A percentile compares a stretch with the other conserved stretches of the same genome.
These are phyloP conservation scores for Mohoua ochrocephala DNA, from an alignment of 2,113 vertebrate species.

Conservation along the genomic window DNA sequence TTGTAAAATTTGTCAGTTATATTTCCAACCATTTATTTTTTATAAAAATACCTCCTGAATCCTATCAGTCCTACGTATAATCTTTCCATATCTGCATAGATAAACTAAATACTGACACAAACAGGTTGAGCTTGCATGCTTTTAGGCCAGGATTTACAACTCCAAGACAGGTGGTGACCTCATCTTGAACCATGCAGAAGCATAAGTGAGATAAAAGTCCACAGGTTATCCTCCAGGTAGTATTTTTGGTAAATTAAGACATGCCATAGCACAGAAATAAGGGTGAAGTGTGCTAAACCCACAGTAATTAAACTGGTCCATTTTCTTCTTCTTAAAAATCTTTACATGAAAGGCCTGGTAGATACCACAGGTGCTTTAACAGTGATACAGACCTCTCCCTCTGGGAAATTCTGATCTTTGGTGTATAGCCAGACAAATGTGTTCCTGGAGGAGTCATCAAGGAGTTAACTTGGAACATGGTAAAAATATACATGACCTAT, in stretches of 20 bases:
- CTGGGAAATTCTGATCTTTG: not conserved
- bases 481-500: not conserved
- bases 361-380: not conserved
- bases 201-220: not conserved
- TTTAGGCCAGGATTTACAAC: not conserved
- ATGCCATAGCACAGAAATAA: not conserved
- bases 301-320: not conserved
- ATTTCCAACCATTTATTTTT: not conserved
- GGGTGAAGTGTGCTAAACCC: not conserved
- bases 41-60: not conserved
- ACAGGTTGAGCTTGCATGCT: not conserved
- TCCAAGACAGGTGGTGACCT: not conserved
- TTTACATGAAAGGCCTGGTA: not conserved
- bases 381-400: not conserved
- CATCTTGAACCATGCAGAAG: not conserved
- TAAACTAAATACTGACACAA: not conserved
- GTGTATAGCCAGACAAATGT: not conserved
- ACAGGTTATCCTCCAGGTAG: not conserved
- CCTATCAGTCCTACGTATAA: not conserved
- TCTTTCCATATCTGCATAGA: not conserved
- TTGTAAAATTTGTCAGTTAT: not conserved
- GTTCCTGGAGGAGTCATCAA: not conserved
- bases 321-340: not conserved
- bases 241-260: not conserved
- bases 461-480: not conserved